These are phyloP conservation scores for Stegophylla sp. DNA, from an alignment of 2,888 invertebrate species.

Conservation along the genomic window DNA sequence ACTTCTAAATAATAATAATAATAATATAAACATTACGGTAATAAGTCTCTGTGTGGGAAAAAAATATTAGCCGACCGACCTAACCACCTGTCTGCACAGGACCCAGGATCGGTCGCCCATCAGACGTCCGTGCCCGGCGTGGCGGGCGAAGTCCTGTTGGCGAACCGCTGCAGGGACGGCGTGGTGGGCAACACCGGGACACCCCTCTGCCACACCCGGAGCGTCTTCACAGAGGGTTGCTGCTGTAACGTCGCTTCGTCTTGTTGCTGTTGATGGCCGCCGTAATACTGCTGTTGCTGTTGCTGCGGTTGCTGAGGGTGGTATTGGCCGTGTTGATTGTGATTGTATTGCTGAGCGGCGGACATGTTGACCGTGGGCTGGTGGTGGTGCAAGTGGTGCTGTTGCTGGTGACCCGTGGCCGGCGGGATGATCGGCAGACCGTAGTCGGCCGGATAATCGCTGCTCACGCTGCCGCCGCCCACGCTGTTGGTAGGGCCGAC, in stretches of 20 bases:
- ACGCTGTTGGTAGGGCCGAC: constrained; percentile 64
- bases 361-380: background rate
- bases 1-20: no score
- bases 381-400: constrained; percentile 64
- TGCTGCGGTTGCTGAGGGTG: background rate
- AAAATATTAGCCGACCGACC: no score
- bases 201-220: constrained; percentile 85
- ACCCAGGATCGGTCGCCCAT: background rate
- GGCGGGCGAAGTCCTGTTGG: constrained; percentile 49
- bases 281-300: constrained; percentile 7
- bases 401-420: constrained; percentile 44
- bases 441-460: constrained; percentile 78
- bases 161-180: constrained; percentile 68
- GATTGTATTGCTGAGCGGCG: background rate
- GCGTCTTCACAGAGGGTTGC: constrained; percentile 76
- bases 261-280: background rate
- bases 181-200: constrained; percentile 86
- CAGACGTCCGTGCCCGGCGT: constrained; percentile 50
- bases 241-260: constrained; percentile 61
- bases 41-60: background rate
- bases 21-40: no score
- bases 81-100: no score
- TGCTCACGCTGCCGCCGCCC: constrained; percentile 64
- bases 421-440: constrained; percentile 73
- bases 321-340: constrained; percentile 1